Evolutionary conservation across 2,888 invertebrate species (phyloP).

Genomic region (Agriotes lineatus): DNA sequence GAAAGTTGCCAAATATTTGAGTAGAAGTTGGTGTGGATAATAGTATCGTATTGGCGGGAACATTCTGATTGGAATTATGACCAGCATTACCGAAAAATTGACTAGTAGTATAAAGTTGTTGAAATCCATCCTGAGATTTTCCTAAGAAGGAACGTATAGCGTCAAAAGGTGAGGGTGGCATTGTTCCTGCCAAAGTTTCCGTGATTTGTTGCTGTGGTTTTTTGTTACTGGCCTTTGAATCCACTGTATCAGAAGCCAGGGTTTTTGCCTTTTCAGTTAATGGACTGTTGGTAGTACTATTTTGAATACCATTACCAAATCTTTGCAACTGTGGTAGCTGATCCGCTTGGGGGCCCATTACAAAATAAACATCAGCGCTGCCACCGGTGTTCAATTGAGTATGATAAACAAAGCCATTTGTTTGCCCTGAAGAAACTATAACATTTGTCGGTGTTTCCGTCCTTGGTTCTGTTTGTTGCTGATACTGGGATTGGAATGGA

Average conservation of each 20-base stretch:
- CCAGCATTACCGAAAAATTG: slow-evolving; percentile 5
- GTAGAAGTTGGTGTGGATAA: slow-evolving; percentile 40
- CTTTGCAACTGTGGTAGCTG: slow-evolving; percentile 30
- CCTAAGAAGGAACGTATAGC: slow-evolving; percentile 39
- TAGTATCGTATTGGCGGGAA: slow-evolving; percentile 15
- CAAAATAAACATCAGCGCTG: slow-evolving; percentile 56
- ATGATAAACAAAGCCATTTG: slow-evolving; percentile 57
- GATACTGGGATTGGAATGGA: not conserved
- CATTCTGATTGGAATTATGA: not conserved
- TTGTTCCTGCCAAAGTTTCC: not conserved
- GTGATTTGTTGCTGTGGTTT: slow-evolving; percentile 19
- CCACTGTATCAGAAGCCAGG: slow-evolving; percentile 53
- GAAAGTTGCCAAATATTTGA: slow-evolving; percentile 23
- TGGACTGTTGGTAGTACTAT: slow-evolving; percentile 12
- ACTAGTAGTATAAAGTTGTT: slow-evolving; percentile 45
- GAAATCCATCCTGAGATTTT: slow-evolving; percentile 32
- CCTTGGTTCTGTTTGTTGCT: not conserved
- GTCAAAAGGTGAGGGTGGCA: not conserved
- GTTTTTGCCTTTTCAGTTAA: slow-evolving; percentile 46
- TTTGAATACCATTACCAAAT: not conserved
- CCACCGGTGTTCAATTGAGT: slow-evolving; percentile 56
- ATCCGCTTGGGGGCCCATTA: slow-evolving; percentile 54
- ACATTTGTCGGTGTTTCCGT: slow-evolving; percentile 9
- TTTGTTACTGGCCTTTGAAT: slow-evolving; percentile 46
- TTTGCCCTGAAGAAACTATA: slow-evolving; percentile 20